Evolutionary conservation across 2,888 invertebrate species (phyloP).

Genomic region (Portevinia maculata): DNA sequence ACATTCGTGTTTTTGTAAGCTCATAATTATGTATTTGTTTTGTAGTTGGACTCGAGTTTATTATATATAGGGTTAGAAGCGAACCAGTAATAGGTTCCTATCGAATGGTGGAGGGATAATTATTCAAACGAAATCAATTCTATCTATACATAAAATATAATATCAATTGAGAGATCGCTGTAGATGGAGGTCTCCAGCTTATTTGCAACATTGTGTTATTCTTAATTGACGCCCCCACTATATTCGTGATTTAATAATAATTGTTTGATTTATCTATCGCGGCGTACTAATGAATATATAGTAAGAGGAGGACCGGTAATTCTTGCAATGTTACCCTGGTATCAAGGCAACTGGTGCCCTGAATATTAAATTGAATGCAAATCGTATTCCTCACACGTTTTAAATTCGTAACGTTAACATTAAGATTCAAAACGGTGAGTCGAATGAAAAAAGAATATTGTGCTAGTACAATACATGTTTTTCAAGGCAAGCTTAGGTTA

Average conservation of each 20-base stretch:
- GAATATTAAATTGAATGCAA: not conserved
- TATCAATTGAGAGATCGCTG: slow-evolving; percentile 4
- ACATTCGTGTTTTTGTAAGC: slow-evolving; percentile 55
- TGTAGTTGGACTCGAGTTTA: slow-evolving; percentile 9
- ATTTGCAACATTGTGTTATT: slow-evolving; percentile 52
- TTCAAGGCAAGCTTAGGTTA: too few relatives aligned
- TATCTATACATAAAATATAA: slow-evolving; percentile 1
- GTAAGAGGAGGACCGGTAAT: not conserved
- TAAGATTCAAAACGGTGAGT: too few relatives aligned
- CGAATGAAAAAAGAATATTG: too few relatives aligned
- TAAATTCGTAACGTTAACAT: too few relatives aligned
- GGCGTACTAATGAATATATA: slow-evolving; percentile 28
- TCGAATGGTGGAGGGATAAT: slow-evolving; percentile 43
- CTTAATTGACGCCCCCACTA: slow-evolving; percentile 41
- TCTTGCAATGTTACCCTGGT: not conserved
- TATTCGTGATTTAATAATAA: slow-evolving; percentile 49
- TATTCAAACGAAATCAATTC: slow-evolving; percentile 8
- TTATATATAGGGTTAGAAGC: slow-evolving; percentile 42
- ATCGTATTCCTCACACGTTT: too few relatives aligned
- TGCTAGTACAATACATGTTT: too few relatives aligned
- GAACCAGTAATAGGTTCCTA: slow-evolving; percentile 35
- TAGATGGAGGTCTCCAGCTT: not conserved
- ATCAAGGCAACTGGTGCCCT: not conserved
- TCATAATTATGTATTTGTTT: slow-evolving; percentile 61
- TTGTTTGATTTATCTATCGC: slow-evolving; percentile 32